Evolutionary conservation across 64 coral and sea anemone genomes (phyloP).

Genomic region (Montipora cactus): DNA sequence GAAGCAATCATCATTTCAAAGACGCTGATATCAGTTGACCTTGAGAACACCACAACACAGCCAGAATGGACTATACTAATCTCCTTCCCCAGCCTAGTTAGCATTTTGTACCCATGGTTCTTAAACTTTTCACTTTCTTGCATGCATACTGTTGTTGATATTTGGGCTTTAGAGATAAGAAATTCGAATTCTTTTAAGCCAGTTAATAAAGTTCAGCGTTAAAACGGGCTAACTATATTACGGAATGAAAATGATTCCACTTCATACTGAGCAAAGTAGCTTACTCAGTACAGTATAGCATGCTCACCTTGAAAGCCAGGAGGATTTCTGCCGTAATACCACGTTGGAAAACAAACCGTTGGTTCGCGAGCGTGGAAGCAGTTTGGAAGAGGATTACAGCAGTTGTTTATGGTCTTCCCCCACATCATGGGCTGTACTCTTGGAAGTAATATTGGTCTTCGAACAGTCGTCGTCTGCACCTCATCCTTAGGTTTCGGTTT

Average conservation of each 20-base stretch:
- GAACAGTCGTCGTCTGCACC: neutral
- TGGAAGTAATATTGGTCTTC: conserved; percentile 84
- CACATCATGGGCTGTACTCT: conserved; percentile 69
- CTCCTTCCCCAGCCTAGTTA: too few species aligned
- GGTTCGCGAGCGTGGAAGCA: conserved; percentile 37
- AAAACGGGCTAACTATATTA: neutral
- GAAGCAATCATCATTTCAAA: too few species aligned
- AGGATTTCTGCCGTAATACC: conserved; percentile 58
- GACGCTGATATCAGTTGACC: too few species aligned
- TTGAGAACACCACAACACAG: too few species aligned
- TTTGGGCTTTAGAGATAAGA: neutral
- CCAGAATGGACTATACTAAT: too few species aligned
- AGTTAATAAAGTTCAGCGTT: neutral
- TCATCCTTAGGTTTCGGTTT: conserved; percentile 44
- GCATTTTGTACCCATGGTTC: too few species aligned
- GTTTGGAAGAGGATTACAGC: conserved; percentile 30
- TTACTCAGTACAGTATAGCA: neutral
- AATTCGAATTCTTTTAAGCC: neutral
- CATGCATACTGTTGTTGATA: too few species aligned
- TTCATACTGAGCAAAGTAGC: neutral
- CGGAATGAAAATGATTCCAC: neutral
- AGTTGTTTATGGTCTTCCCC: conserved; percentile 21
- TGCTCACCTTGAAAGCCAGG: conserved; percentile 62
- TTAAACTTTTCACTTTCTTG: too few species aligned
- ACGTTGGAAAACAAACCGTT: conserved; percentile 3